These are phyloP conservation scores for Spea multiplicata DNA, from an alignment of 2,113 vertebrate species.

Conservation along the genomic window DNA sequence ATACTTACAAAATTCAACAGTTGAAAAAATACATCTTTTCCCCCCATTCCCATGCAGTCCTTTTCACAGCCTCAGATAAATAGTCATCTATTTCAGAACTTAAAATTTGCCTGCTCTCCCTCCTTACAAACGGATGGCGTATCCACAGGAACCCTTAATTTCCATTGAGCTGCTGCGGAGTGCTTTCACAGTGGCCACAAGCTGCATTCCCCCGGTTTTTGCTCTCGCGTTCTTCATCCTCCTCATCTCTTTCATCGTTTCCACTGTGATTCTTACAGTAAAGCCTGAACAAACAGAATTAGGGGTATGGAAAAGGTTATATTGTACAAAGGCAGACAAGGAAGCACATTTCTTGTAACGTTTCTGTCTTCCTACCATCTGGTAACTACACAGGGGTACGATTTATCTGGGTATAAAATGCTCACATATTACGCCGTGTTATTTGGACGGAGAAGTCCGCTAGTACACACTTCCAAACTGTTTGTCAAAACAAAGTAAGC, in stretches of 20 bases:
- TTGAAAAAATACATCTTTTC: slow-evolving; percentile 56
- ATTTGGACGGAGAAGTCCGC: too few relatives aligned
- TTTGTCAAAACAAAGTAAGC: too few relatives aligned
- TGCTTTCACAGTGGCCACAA: slow-evolving; percentile 73
- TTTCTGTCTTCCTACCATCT: too few relatives aligned
- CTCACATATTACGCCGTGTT: too few relatives aligned
- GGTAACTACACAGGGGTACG: too few relatives aligned
- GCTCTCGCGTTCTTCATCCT: slow-evolving; percentile 96
- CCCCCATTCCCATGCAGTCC: slow-evolving; percentile 56
- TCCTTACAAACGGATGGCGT: slow-evolving; percentile 52
- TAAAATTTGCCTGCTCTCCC: slow-evolving; percentile 58
- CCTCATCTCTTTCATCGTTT: slow-evolving; percentile 96
- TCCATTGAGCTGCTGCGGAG: slow-evolving; percentile 87
- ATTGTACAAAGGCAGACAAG: too few relatives aligned
- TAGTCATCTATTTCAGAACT: slow-evolving; percentile 60
- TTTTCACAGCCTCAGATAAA: slow-evolving; percentile 50
- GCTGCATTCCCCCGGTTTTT: slow-evolving; percentile 87
- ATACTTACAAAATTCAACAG: slow-evolving; percentile 57
- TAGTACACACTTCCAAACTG: too few relatives aligned
- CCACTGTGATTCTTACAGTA: slow-evolving; percentile 99
- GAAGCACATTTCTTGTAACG: too few relatives aligned
- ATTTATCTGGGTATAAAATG: too few relatives aligned
- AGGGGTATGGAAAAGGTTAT: too few relatives aligned
- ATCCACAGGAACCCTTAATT: slow-evolving; percentile 78
- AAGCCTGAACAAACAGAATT: slow-evolving; percentile 65